Evolutionary conservation across 2,113 vertebrate genomes (phyloP), one percentile per base, ranked within the genome.

Genomic region (Casuarius casuarius): DNA sequence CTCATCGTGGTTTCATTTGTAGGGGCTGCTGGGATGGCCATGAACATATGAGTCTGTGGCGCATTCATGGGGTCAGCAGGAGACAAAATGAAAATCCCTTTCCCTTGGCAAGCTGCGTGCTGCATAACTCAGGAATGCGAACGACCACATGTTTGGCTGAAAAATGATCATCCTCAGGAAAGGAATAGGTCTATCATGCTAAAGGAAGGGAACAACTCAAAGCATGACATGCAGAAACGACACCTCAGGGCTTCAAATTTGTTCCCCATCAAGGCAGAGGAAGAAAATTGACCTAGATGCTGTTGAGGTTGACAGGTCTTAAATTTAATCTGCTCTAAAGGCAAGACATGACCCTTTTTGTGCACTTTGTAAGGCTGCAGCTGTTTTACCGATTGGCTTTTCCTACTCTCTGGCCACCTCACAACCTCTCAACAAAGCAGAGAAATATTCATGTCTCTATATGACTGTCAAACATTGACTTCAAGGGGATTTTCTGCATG

Each of bases 181-280:
- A 52, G 49, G 35, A 93, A 67, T 54, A 83, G 75, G 87, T 88
- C 90, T 90, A 3, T 49, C 82, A 59, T 9, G 18, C 67, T 73
- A 54, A 85, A 83, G 87, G 33, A 90, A 79, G 66, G 63, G 81
- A 94, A 52, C 46, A 79, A 79, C 71, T 95, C 81, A 40, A 93
- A 94, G 81, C 82, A 77, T 59, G 84, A 92, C 1, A 0, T 56
- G 46, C 67, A 95, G 72, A 93, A 95, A 97, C 90, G 51, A 90
- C 88, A 92, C 68, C 83, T 96, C 83, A 68, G 93, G 71, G 72
- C 92, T 95, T 95, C 93, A 84, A 74, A 94, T 95, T 95, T 96
- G 94, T 92, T 96, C 75, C 76, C 68, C 11, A 9, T 95, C 92
- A 92, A 66, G 82, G 84, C 63, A 83, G 78, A 95, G 87, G 78